Evolutionary conservation across 1,140 invertebrate species (phyloP), one percentile per base, ranked within the genome.

Genomic region (Teleogryllus occipitalis): DNA sequence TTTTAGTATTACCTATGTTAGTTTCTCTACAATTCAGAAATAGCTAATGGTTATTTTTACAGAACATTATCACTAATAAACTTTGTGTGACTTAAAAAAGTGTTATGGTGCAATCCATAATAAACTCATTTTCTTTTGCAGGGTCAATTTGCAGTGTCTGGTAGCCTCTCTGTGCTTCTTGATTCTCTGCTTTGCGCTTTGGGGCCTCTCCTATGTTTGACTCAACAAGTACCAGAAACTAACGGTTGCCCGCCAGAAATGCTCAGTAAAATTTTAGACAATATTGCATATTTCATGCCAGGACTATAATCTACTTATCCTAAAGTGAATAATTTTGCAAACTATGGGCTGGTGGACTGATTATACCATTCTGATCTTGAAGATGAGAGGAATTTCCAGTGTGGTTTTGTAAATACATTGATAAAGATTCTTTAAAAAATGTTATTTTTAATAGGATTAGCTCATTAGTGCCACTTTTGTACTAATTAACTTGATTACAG

Each of bases 231-330:
- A 15, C 93, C 95, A 7, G 92, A 93, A 82, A 87, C 90, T 47
- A 89, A 94, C 82, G 93, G 92, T 74, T 94, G 91, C 82, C 90
- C 91, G 65, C 88, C 89, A 78, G 90, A 92, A 78, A 90, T 91
- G 27, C 87, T 97, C 47, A 89, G 90, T 7, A 90, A 92, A 81
- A 96, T 95, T 47, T 89, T 99, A 47, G 96, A 98, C 85, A 97
- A 98, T 86, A 96, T 98, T 81, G 96, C 96, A 0, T 98, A 98
- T 85, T 95, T 98, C 81, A 98, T 98, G 97, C 97, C 97, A 22
- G 97, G 97, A 81, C 88, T 98, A 47, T 97, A 91, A 90, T 8
- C 75, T 65, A 14, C 54, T 65, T 14, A 65, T 10, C 10, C 54
- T 14, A 10, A 65, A 65, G 54, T 65, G 54, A 14, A 65, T 18